Conservation (phyloP, 92 coral and sea anemone species). For the Virgularia gustaviana region DNA sequence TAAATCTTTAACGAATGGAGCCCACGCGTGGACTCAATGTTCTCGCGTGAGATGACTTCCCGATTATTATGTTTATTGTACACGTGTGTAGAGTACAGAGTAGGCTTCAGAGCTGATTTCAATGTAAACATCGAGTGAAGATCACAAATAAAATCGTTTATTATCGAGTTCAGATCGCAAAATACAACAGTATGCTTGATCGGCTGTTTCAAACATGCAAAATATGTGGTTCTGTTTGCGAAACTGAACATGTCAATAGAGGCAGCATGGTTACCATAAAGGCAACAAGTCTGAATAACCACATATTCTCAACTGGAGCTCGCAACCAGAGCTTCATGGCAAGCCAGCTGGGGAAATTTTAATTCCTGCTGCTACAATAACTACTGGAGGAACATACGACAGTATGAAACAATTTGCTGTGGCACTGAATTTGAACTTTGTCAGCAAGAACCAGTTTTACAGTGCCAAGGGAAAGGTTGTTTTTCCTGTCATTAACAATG, state of each 20-base stretch:
- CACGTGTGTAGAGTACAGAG: too few species aligned
- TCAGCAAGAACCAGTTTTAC: conserved; percentile 28
- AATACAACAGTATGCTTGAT: too few species aligned
- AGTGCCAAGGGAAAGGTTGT: conserved; percentile 9
- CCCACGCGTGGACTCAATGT: too few species aligned
- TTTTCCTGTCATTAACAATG: conserved; percentile 30
- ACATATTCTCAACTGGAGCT: conserved; percentile 24
- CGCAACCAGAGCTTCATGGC: conserved; percentile 4
- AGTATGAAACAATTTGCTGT: conserved; percentile 8
- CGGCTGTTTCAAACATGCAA: conserved; percentile 10
- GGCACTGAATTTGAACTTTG: conserved; percentile 26
- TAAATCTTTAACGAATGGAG: too few species aligned
- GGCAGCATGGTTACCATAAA: conserved; percentile 27
- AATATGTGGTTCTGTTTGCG: conserved; percentile 26
- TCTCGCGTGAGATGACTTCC: too few species aligned
- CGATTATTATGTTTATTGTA: too few species aligned
- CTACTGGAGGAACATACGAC: conserved; percentile 25
- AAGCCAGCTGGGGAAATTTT: conserved; percentile 27
- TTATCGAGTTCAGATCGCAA: too few species aligned
- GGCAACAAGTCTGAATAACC: conserved; percentile 1
- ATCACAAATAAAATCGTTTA: too few species aligned
- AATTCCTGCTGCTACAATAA: conserved; percentile 19
- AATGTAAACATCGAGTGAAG: too few species aligned
- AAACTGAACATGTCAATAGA: neutral
- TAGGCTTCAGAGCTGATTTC: too few species aligned